A percentile compares a stretch with the other conserved stretches of the same genome.
Conservation (phyloP, 2,113 vertebrate genomes). For the Dendrocopos noguchii region DNA sequence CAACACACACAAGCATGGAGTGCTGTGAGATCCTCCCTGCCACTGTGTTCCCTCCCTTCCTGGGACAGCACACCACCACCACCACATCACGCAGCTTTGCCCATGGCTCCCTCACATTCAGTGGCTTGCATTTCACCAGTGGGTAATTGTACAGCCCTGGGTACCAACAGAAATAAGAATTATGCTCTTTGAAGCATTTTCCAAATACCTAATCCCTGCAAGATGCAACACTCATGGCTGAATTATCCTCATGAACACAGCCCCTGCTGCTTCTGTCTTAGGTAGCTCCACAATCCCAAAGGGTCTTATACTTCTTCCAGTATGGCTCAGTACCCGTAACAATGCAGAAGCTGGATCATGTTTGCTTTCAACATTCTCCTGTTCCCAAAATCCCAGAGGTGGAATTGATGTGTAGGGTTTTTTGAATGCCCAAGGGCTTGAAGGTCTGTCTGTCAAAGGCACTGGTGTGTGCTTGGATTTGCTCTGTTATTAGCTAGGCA, state of each 20-base stretch:
- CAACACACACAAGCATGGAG: rapidly evolving
- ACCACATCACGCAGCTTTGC: background rate
- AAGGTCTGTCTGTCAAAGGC: background rate
- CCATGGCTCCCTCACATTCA: rapidly evolving
- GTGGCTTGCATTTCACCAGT: background rate
- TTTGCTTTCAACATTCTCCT: background rate
- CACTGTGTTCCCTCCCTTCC: background rate
- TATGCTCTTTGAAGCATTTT: background rate
- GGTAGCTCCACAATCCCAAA: background rate
- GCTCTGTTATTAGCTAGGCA: background rate
- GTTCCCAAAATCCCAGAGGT: background rate
- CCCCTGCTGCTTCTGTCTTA: background rate
- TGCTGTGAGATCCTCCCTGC: rapidly evolving
- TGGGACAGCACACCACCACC: background rate
- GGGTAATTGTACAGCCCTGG: background rate
- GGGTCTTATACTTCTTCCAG: background rate
- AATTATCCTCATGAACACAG: background rate
- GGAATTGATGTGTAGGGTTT: background rate
- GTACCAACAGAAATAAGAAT: background rate
- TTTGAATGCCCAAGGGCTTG: background rate
- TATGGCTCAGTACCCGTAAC: background rate
- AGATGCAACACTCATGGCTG: background rate
- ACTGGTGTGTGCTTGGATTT: background rate
- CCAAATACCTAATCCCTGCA: background rate
- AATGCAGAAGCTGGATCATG: background rate